A percentile compares a stretch with the other conserved stretches of the same genome.
Conservation (phyloP, 2,888 invertebrate species). For the Hoplodrina blanda region DNA sequence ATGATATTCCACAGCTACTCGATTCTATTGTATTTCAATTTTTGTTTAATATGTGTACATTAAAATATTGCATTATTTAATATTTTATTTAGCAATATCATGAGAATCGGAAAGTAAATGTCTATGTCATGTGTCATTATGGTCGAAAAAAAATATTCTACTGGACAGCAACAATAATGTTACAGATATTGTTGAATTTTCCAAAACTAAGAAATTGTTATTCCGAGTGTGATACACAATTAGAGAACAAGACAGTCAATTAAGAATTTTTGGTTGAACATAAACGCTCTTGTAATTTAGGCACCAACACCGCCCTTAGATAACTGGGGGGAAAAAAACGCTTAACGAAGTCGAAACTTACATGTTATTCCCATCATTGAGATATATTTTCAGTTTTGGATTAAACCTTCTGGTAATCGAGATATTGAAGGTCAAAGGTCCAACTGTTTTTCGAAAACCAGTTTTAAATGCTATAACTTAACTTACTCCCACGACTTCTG, state of each 20-base stretch:
- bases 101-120: conserved; percentile 6
- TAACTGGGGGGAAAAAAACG: background rate
- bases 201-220: too few relatives aligned
- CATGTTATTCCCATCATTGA: too few relatives aligned
- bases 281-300: too few relatives aligned
- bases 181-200: background rate
- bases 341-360: too few relatives aligned
- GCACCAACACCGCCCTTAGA: background rate
- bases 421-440: too few relatives aligned
- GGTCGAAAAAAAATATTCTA: background rate
- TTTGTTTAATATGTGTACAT: background rate
- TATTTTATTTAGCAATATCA: background rate
- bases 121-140: background rate
- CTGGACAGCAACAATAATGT: background rate
- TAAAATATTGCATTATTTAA: background rate
- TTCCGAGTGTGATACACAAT: background rate
- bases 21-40: background rate
- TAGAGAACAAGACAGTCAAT: background rate
- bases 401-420: too few relatives aligned
- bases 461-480: too few relatives aligned
- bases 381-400: too few relatives aligned
- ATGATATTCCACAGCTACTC: background rate
- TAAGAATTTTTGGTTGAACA: background rate
- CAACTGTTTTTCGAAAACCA: too few relatives aligned
- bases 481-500: too few relatives aligned